Base-by-base conservation (phyloP, 2,888 invertebrate genomes). In the Drosophila kuntzei region DNA sequence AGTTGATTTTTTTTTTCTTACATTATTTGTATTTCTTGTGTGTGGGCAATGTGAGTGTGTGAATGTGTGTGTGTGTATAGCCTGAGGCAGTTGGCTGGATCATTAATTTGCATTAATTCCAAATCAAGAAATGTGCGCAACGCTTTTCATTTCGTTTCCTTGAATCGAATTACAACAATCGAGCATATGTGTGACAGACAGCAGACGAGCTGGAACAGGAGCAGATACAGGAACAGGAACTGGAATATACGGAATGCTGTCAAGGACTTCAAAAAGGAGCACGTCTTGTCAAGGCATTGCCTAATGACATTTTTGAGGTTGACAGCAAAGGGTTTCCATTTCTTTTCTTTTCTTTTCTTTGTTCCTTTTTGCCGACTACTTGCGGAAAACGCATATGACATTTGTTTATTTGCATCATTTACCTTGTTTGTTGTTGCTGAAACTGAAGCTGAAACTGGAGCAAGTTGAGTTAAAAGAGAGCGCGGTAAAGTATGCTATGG, bases 101-200 rank as follows among this genome's bases (percentile, higher is more conserved):
- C 91, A 91, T 91, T 91, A 91, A 91, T 91, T 91, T 91, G 91
- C 90, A 91, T 91, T 91, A 91, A 91, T 91, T 91, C 91, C 91
- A 79, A 87, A 91, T 91, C 91, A 91, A 88, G 85, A 83, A 89
- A 81, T 80, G 78, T 79, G 89, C 74, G 79, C 77, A 78, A 67
- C 62, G 79, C 76, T 67, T 82, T 71, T 67, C 74, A 62, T 75
- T 74, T 62, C 54, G 65, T 75, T 76, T 64, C 63, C 62, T 83
- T 76, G 79, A 82, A 86, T 86, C 86, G 86, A 83, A 82, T 82
- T 82, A 83, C 87, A 81, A 71, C 68, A 84, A 83, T 87, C 57
- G 84, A 83, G 84, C 84, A 85, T 85, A 85, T 85, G 87, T 85
- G 79, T 77, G 80, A 72, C 73, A 72, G 68, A 44, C 66, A 70